Base-by-base conservation (phyloP, 2,113 vertebrate genomes). In the Alethe diademata region DNA sequence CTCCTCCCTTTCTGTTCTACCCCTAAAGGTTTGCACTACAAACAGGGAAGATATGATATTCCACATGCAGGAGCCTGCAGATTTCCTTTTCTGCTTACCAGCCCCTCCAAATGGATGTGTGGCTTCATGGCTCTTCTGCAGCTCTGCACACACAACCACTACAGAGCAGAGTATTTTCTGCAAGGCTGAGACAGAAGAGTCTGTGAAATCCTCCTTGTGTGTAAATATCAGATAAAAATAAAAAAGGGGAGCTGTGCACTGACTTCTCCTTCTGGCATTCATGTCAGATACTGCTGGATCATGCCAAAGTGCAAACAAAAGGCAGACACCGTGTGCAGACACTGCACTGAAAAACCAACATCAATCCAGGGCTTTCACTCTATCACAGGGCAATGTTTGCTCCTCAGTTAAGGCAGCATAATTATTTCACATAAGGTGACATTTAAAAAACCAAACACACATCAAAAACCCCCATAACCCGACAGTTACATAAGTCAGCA, bases 181-280 rank as follows among this genome's bases (percentile, higher is more conserved):
- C 78, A 79, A 86, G 82, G 54, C 35, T 90, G 67, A 1, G 3
- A 48, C n/a, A 9, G 19, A 62, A 42, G 20, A 35, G 58, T 15
- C 76, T 72, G 31, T 42, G 74, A 87, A 94, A 95, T 45, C 84
- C 86, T 85, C 45, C 48, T 42, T 22, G 8, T 65, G 53, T 47
- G 53, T 51, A 94, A 94, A 85, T 84, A 95, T 11, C 86, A 61
- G 74, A 73, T 87, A 72, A 69, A 93, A 93, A 88, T 86, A 75
- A 88, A 83, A 87, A 58, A 51, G 31, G 19, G 84, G 71, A 70
- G 48, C 36, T 53, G 38, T 38, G 71, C 1, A 0, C 65, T 2
- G 19, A 35, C 50, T 91, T 81, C 36, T 94, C 47, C 76, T 89
- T 71, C 91, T 89, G 80, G 83, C 73, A 81, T 45, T 87, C 70